Conservation (phyloP, 2,113 vertebrate genomes). For the Apodemus speciosus region DNA sequence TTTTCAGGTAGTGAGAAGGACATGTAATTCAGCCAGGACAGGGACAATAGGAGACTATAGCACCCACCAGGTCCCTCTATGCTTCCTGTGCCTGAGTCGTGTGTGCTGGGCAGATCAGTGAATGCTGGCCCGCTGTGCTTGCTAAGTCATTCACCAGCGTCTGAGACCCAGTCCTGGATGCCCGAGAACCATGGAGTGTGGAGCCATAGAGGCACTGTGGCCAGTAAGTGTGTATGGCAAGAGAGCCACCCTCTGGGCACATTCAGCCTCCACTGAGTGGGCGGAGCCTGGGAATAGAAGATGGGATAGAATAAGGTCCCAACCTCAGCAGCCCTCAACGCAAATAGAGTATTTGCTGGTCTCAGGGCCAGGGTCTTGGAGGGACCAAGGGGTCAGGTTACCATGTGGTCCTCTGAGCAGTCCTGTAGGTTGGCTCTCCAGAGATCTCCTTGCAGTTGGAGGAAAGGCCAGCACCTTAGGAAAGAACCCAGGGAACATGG, state of each 20-base stretch:
- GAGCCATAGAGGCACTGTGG: fast-evolving
- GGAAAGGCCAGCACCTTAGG: not conserved
- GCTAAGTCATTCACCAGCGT: no score
- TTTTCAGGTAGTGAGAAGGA: not conserved
- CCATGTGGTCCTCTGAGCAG: not conserved
- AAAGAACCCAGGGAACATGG: not conserved
- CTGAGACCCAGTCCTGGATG: fast-evolving
- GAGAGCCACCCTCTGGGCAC: fast-evolving
- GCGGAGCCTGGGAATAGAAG: fast-evolving
- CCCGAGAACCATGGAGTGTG: not conserved
- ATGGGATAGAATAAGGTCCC: fast-evolving
- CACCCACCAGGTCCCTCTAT: fast-evolving
- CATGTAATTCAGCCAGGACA: no score
- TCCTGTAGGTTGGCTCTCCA: fast-evolving
- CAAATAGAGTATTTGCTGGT: not conserved
- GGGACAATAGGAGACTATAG: fast-evolving
- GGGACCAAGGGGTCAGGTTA: no score
- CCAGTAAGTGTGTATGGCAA: fast-evolving
- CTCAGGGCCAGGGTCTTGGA: not conserved
- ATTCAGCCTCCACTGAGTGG: not conserved
- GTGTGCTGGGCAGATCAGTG: fast-evolving
- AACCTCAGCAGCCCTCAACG: not conserved
- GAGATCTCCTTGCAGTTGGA: fast-evolving
- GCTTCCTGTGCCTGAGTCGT: not conserved
- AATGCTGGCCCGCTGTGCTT: fast-evolving